Percentiles rank a stretch among this genome's conserved stretches.
Evolutionary conservation across 2,113 vertebrate genomes (phyloP).

Genomic region (Mormoops blainvillei): DNA sequence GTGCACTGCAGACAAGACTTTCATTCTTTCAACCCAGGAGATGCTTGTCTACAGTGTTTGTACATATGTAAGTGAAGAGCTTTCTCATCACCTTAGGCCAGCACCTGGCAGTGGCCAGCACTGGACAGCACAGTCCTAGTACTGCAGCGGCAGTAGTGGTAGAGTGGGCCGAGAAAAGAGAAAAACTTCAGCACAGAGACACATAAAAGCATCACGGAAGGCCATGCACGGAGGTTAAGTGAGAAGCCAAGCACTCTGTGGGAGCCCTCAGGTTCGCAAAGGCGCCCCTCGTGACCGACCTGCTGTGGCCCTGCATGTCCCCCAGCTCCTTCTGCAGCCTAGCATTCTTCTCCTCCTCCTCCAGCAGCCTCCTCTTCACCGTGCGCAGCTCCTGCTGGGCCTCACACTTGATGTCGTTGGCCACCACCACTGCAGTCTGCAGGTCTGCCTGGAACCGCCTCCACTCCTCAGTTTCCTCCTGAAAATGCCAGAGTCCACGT

Average conservation of each 20-base stretch:
- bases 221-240: constrained; percentile 6
- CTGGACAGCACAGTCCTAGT: not conserved
- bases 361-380: constrained; percentile 90
- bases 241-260: constrained; percentile 63
- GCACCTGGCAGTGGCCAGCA: not conserved
- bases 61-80: not conserved
- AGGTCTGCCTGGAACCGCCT: constrained; percentile 95
- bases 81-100: not conserved
- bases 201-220: not conserved
- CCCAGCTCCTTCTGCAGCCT: constrained; percentile 90
- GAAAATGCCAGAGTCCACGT: not conserved
- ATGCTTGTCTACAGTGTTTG: not conserved
- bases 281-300: constrained; percentile 78
- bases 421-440: constrained; percentile 96
- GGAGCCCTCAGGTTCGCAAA: constrained; percentile 37
- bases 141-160: not conserved
- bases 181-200: not conserved
- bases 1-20: not conserved
- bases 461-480: constrained; percentile 98
- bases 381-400: constrained; percentile 94
- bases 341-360: constrained; percentile 91
- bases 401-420: constrained; percentile 98
- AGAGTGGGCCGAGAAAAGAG: not conserved
- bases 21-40: not conserved
- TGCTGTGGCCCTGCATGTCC: constrained; percentile 85